Conservation (phyloP, 2,113 vertebrate species). For the Eubucco bourcierii region DNA sequence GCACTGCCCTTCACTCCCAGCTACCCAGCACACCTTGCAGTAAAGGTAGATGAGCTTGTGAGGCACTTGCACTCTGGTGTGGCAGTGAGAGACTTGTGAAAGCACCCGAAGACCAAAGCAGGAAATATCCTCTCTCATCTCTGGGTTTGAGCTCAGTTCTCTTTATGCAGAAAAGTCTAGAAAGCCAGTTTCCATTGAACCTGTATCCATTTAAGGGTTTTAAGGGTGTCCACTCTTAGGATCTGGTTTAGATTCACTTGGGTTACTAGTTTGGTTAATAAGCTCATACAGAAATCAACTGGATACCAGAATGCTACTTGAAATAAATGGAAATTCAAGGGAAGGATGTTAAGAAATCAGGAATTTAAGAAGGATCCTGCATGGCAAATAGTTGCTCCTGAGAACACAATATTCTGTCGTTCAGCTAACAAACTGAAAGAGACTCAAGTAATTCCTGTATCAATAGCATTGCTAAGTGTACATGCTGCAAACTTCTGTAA, state of each 20-base stretch:
- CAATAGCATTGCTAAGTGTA: neutral
- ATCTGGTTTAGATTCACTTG: neutral
- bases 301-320: neutral
- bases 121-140: neutral
- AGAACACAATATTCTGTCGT: neutral
- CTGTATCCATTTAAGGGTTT: neutral
- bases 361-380: neutral
- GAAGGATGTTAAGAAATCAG: neutral
- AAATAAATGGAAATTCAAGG: neutral
- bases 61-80: neutral
- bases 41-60: neutral
- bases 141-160: neutral
- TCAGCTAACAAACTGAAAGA: neutral
- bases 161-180: neutral
- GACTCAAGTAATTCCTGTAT: neutral
- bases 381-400: neutral
- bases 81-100: neutral
- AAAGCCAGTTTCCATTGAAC: neutral
- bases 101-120: neutral
- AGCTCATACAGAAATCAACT: neutral
- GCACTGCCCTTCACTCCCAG: neutral
- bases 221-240: neutral
- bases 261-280: neutral
- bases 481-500: slow-evolving; percentile 2
- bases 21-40: neutral